Evolutionary conservation across 2,888 invertebrate genomes (phyloP), one percentile per base, ranked within the genome.

Genomic region (Fissipunctia ypsillon): DNA sequence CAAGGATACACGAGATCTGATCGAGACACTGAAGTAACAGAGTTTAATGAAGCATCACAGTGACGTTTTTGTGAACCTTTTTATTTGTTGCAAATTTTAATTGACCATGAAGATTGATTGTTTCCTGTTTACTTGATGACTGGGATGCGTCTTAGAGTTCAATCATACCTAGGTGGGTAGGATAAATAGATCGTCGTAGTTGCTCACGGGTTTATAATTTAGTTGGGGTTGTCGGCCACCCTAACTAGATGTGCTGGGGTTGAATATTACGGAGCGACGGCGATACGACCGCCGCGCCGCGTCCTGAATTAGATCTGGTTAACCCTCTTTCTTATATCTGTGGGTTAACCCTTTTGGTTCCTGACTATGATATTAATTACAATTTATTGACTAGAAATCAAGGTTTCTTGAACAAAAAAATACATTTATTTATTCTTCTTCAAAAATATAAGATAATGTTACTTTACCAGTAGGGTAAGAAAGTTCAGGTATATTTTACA

Each of bases 41-140:
- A 61, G 25, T 35, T 50, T 52, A 57, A 79, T 50, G 61, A 70
- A 64, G 19, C 35, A 22, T 31, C 38, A 14, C 31, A 45, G 41
- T 41, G 10, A 59, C 9, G 19, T n/a, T 59, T 10, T 52, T 43
- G 28, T 76, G 9, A n/a, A 31, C 4, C 19, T 19, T 64, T 38
- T 60, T n/a, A 57, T 57, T 50, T 14, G 41, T n/a, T 28, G 10
- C 14, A 4, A 43, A 25, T 43, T 67, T 43, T 31, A 22, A 28
- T 1, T 43, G 16, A 16, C 10, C 4, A 31, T n/a, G 25, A n/a
- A 59, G 14, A 59, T 38, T 25, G 35, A n/a, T 38, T 38, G 2
- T n/a, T 7, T n/a, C 50, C n/a, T 50, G 50, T 35, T 35, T 35
- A 50, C 50, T 12, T 14, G 14, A 50, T n/a, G 25, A 14, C 25